phyloP scores from a whole-genome alignment of 2,113 vertebrate genomes.

The Cyprinodon tularosa region DNA sequence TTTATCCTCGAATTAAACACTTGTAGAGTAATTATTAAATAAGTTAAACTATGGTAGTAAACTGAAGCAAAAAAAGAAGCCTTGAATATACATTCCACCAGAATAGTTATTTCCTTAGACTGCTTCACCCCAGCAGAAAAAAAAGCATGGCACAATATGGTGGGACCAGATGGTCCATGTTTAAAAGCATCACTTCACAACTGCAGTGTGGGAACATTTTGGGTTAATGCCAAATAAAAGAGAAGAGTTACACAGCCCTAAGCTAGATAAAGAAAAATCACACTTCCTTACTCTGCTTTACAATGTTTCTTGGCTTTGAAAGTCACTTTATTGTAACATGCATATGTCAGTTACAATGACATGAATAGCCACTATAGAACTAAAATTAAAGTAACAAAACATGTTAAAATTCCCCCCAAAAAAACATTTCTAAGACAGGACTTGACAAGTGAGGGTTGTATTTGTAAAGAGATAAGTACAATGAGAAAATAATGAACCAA shows the following conservation, averaged over 20 bases:
- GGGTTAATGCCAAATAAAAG: conserved; percentile 10
- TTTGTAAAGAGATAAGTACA: background rate
- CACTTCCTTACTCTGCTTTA: background rate
- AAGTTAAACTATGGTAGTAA: background rate
- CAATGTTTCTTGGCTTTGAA: background rate
- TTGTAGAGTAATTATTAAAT: no score
- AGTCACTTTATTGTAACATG: background rate
- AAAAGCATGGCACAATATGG: conserved; percentile 1
- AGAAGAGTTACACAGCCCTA: background rate
- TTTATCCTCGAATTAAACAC: background rate
- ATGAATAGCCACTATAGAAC: background rate
- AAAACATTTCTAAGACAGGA: background rate
- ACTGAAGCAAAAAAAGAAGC: background rate
- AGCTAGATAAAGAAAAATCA: conserved; percentile 4
- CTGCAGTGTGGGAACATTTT: conserved; percentile 26
- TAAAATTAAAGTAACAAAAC: background rate
- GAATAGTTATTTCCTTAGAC: background rate
- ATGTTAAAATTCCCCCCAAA: background rate
- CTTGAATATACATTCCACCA: background rate
- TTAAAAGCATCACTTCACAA: conserved; percentile 9
- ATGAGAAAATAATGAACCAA: background rate
- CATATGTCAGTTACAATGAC: background rate
- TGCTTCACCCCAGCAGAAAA: background rate
- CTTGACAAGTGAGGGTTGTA: background rate
- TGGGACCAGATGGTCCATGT: background rate